Conservation (phyloP, 2,888 invertebrate species). For the Hirtodrosophila histrioides region DNA sequence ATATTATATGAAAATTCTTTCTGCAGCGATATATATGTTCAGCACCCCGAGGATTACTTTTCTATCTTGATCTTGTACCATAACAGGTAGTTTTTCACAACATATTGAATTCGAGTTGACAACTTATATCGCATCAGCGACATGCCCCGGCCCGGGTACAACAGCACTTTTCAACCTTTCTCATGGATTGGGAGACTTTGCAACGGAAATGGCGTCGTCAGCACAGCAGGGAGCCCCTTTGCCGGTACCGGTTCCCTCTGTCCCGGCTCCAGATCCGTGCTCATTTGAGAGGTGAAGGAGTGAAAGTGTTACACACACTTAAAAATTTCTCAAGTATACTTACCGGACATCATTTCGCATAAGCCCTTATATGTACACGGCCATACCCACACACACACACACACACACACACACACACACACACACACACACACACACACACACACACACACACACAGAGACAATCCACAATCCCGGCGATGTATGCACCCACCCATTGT, state of each 20-base stretch:
- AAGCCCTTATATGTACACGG: constrained; percentile 38
- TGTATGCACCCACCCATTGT: constrained; percentile 59
- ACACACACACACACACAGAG: constrained; percentile 14
- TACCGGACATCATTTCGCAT: constrained; percentile 69
- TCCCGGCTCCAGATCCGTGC: constrained; percentile 7
- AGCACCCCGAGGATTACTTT: no score
- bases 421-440: constrained; percentile 7
- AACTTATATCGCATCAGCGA: no score
- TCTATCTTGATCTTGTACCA: no score
- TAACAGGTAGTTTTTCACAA: no score
- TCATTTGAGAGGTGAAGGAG: constrained; percentile 32
- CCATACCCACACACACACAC: constrained; percentile 9
- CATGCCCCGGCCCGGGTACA: constrained; percentile 5
- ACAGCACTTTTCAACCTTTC: constrained; percentile 6
- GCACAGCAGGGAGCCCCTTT: constrained; percentile 10
- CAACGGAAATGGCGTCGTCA: constrained; percentile 36
- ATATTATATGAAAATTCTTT: no score
- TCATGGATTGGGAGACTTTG: constrained; percentile 20
- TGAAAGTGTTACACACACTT: constrained; percentile 69
- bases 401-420: constrained; percentile 9
- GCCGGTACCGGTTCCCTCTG: constrained; percentile 10
- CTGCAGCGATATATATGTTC: no score
- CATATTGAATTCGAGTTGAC: no score
- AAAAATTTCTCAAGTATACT: constrained; percentile 75
- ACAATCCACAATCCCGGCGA: background rate